Percentiles rank a stretch among this genome's conserved stretches.
These are phyloP conservation scores for Calliphora vicina DNA, from an alignment of 1,140 invertebrate species.

Conservation along the genomic window DNA sequence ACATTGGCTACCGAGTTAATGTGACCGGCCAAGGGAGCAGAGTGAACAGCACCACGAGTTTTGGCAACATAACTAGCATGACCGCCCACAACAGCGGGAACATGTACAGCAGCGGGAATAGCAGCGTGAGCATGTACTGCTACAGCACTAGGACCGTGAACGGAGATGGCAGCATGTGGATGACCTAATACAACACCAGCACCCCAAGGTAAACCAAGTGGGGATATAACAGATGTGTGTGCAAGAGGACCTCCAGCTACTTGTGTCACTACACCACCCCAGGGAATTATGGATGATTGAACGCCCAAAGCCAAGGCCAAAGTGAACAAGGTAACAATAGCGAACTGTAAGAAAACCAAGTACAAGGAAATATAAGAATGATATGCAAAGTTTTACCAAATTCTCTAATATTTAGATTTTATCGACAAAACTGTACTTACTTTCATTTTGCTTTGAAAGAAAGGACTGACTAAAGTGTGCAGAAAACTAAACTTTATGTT, in stretches of 20 bases:
- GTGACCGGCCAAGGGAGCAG: slow-evolving; percentile 60
- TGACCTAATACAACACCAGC: slow-evolving; percentile 43
- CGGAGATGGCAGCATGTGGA: neutral
- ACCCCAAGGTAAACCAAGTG: slow-evolving; percentile 38
- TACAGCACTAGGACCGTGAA: too few relatives aligned
- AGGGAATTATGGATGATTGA: slow-evolving; percentile 51
- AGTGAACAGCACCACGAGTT: slow-evolving; percentile 61
- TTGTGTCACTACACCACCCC: neutral
- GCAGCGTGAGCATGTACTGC: slow-evolving; percentile 25
- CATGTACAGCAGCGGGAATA: slow-evolving; percentile 48
- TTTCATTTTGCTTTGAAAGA: too few relatives aligned
- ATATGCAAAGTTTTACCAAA: too few relatives aligned
- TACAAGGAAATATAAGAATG: too few relatives aligned
- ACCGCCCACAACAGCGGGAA: neutral
- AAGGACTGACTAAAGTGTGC: too few relatives aligned
- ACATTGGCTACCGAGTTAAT: slow-evolving; percentile 34
- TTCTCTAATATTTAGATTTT: too few relatives aligned
- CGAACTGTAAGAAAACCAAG: slow-evolving; percentile 49
- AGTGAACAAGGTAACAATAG: slow-evolving; percentile 51
- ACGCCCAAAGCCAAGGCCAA: slow-evolving; percentile 60
- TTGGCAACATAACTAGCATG: slow-evolving; percentile 56
- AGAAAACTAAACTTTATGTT: too few relatives aligned
- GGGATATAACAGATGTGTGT: neutral
- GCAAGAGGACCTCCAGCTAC: neutral
- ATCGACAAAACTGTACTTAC: too few relatives aligned